phyloP scores from a whole-genome alignment of 1,140 invertebrate species.

The Cecropterus lyciades region DNA sequence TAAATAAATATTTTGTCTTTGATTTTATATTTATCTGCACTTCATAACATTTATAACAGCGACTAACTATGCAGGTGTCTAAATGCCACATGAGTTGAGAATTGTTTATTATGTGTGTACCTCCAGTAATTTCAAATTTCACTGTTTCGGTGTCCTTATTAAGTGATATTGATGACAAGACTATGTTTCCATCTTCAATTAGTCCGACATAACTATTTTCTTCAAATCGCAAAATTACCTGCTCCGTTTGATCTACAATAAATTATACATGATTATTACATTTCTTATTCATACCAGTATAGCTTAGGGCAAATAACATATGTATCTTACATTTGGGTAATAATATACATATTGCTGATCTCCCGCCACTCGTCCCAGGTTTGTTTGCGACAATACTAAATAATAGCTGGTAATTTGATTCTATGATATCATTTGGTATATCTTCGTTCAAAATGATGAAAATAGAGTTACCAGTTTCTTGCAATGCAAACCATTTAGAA shows the following conservation, averaged over 20 bases:
- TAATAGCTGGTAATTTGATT: constrained; percentile 43
- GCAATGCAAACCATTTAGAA: constrained; percentile 38
- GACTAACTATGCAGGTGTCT: no score
- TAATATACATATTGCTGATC: constrained; percentile 47
- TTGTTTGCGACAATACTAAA: constrained; percentile 53
- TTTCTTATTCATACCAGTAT: no score
- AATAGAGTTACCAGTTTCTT: constrained; percentile 33
- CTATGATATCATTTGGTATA: constrained; percentile 44
- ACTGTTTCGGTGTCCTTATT: constrained; percentile 12
- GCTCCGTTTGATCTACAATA: constrained; percentile 15
- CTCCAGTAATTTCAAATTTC: constrained; percentile 6
- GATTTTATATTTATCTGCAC: no score
- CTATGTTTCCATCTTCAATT: constrained; percentile 26
- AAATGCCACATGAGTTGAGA: no score
- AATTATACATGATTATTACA: constrained; percentile 1
- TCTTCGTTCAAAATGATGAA: constrained; percentile 21
- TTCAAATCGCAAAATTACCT: constrained; percentile 25
- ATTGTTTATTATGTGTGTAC: not conserved
- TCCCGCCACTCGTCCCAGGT: constrained; percentile 39
- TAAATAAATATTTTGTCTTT: no score
- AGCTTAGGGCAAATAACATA: no score
- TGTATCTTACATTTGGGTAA: constrained; percentile 46
- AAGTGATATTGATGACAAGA: constrained; percentile 9
- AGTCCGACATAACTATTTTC: constrained; percentile 27
- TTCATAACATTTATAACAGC: no score